Evolutionary conservation across 2,113 vertebrate species (phyloP).

Genomic region (Bubo blakistoni): DNA sequence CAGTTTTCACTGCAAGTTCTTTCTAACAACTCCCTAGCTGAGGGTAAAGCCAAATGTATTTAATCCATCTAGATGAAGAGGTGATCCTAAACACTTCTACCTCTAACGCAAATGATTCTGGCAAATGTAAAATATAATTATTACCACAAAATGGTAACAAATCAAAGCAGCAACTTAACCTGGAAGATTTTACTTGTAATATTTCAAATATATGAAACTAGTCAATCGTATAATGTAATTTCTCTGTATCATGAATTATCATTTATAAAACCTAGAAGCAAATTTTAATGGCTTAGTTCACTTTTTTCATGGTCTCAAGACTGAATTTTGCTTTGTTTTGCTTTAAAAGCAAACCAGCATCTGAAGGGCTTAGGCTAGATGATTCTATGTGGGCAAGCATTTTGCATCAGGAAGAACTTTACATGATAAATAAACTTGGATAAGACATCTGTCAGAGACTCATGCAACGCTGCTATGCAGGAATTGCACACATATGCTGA

Average conservation of each 20-base stretch:
- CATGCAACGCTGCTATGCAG: rapidly evolving
- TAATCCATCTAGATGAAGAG: neutral
- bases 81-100: neutral
- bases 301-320: neutral
- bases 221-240: neutral
- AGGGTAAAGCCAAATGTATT: neutral
- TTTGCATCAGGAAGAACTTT: neutral
- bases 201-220: neutral
- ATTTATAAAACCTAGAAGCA: neutral
- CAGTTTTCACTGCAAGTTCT: slow-evolving; percentile 37
- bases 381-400: neutral
- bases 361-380: neutral
- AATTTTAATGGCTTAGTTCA: neutral
- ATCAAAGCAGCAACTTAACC: neutral
- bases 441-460: neutral
- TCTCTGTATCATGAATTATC: neutral
- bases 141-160: neutral
- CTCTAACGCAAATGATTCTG: neutral
- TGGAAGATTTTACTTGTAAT: neutral
- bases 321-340: neutral
- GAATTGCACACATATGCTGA: neutral
- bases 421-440: rapidly evolving
- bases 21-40: neutral
- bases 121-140: neutral
- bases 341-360: neutral